A percentile compares a stretch with the other conserved stretches of the same genome.
phyloP scores from a whole-genome alignment of 2,113 vertebrate genomes.

The Cinclus mexicanus region DNA sequence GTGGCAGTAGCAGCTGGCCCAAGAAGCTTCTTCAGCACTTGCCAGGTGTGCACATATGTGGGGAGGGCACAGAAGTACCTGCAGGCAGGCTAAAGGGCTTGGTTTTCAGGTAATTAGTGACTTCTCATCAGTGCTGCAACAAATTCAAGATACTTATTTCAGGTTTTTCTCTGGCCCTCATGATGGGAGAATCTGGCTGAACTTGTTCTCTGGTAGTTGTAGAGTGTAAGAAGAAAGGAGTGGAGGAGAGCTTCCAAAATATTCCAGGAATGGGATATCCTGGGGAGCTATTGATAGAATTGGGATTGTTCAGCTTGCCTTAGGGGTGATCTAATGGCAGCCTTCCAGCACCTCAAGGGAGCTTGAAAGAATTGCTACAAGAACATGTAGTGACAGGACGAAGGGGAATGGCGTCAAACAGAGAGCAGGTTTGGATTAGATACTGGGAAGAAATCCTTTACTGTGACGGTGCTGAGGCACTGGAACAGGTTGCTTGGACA shows the following conservation, averaged over 20 bases:
- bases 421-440: background rate
- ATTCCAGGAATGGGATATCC: background rate
- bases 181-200: background rate
- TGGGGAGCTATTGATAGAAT: background rate
- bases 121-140: background rate
- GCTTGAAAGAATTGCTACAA: background rate
- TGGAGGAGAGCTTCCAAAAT: background rate
- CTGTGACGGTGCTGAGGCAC: background rate
- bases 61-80: background rate
- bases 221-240: background rate
- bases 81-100: background rate
- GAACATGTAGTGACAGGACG: background rate
- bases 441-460: background rate
- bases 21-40: background rate
- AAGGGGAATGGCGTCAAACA: background rate
- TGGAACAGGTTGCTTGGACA: background rate
- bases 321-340: background rate
- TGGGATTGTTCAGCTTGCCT: background rate
- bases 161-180: background rate
- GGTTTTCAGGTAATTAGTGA: background rate
- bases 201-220: background rate
- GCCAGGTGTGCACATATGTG: accelerated
- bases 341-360: background rate
- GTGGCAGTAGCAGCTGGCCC: background rate
- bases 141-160: background rate